These are phyloP conservation scores for Scaptomyza parva DNA, from an alignment of 2,888 invertebrate species.

Conservation along the genomic window DNA sequence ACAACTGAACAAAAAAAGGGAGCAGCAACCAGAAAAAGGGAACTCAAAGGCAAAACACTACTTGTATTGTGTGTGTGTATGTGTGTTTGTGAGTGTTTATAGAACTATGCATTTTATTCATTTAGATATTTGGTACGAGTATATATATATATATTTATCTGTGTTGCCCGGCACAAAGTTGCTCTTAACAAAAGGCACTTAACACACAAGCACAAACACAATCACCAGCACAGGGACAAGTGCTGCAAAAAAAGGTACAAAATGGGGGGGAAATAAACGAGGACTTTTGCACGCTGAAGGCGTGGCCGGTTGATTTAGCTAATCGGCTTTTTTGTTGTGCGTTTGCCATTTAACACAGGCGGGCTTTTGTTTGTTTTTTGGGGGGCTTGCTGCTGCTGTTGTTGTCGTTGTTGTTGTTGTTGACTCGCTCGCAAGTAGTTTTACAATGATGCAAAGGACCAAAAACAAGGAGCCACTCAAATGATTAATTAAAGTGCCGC, in stretches of 20 bases:
- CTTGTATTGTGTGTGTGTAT: slow-evolving; percentile 1
- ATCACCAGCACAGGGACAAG: slow-evolving; percentile 13
- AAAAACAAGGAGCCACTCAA: slow-evolving; percentile 55
- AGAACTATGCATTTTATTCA: slow-evolving; percentile 65
- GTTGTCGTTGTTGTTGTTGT: slow-evolving; percentile 35
- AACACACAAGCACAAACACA: slow-evolving; percentile 31
- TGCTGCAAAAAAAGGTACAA: slow-evolving; percentile 3
- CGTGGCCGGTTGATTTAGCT: slow-evolving; percentile 62
- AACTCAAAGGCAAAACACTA: slow-evolving; percentile 52
- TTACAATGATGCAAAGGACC: slow-evolving; percentile 38
- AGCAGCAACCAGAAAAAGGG: slow-evolving; percentile 24
- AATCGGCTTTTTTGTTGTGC: slow-evolving; percentile 72
- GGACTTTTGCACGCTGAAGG: slow-evolving; percentile 40
- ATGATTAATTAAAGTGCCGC: slow-evolving; percentile 77
- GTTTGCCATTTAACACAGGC: slow-evolving; percentile 36
- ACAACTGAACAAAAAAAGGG: slow-evolving; percentile 12
- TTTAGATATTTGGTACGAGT: slow-evolving; percentile 46
- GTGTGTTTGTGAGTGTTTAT: slow-evolving; percentile 30
- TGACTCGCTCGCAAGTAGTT: slow-evolving; percentile 65
- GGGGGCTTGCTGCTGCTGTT: slow-evolving; percentile 21
- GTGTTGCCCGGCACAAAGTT: slow-evolving; percentile 54
- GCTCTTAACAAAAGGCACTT: slow-evolving; percentile 50
- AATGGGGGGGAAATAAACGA: slow-evolving; percentile 1
- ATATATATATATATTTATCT: slow-evolving; percentile 38
- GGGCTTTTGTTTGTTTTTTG: slow-evolving; percentile 29